Evolutionary conservation across 1,140 invertebrate genomes (phyloP).

Genomic region (Odontomachus brunneus): DNA sequence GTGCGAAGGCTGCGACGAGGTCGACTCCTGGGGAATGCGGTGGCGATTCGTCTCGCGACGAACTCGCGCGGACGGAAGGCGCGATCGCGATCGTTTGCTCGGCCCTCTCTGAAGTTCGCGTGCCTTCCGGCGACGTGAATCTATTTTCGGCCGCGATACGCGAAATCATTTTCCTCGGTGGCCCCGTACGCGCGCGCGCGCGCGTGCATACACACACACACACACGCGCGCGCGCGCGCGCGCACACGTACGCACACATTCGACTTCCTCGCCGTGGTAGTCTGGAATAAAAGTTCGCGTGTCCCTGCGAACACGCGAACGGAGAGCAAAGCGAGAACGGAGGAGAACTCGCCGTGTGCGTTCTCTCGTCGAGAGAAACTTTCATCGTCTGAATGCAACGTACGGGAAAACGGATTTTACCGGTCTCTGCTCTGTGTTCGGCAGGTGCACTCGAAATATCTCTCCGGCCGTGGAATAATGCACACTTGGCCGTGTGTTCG

Average conservation of each 20-base stretch:
- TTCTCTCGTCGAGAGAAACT: neutral
- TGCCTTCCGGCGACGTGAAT: conserved; percentile 15
- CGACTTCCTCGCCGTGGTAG: neutral
- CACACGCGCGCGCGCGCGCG: too few relatives aligned
- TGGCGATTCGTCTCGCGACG: neutral
- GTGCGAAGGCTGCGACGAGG: too few relatives aligned
- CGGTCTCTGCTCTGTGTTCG: too few relatives aligned
- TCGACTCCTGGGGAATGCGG: too few relatives aligned
- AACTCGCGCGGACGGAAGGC: conserved; percentile 2
- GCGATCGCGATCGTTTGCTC: conserved; percentile 11
- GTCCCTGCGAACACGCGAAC: neutral
- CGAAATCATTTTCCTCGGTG: conserved; percentile 28
- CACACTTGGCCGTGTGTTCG: neutral
- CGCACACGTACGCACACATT: too few relatives aligned
- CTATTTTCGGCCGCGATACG: conserved; percentile 34
- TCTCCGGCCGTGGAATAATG: too few relatives aligned
- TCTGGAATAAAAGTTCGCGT: neutral
- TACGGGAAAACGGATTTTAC: neutral
- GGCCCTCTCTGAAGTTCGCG: neutral
- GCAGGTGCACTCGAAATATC: neutral
- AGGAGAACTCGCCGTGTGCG: neutral
- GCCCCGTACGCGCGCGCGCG: too few relatives aligned
- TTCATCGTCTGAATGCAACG: neutral
- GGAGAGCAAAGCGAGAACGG: neutral
- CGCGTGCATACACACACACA: too few relatives aligned